Base-by-base conservation (phyloP, 1,140 invertebrate species). In the Tribolium castaneum region DNA sequence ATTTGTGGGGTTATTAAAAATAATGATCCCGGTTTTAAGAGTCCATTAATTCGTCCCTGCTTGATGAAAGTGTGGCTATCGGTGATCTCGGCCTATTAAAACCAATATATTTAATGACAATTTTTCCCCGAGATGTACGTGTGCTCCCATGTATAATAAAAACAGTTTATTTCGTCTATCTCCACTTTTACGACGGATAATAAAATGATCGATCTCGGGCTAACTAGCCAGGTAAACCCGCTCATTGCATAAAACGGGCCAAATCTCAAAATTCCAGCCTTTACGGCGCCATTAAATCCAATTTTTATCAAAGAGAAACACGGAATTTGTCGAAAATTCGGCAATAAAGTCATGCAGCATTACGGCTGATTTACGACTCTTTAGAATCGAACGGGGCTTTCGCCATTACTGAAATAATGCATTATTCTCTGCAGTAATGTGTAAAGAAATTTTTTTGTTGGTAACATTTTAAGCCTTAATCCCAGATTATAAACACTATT, bases 151-250 rank as follows among this genome's bases (percentile, higher is more conserved):
- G 59, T 34, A 66, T 66, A 34, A 66, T 66, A 66, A 66, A 66
- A 66, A 35, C 59, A 66, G 59, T 66, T 66, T 66, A 66, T 66
- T 66, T 66, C 59, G 59, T 66, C 59, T 66, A 66, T 66, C 59
- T 66, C 19, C 25, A 66, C 25, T 66, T 66, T 66, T 66, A 66
- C 59, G 59, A 35, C n/a, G 19, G 3, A 34, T 66, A 66, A 66
- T 66, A 66, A 66, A 66, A 66, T 66, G 59, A 66, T 66, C 25
- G 59, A 66, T 25, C 34, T 66, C 30, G 59, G 45, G 5, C 59
- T 66, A 66, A 66, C 59, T 66, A 66, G 39, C 2, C 39, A 45
- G 59, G 30, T 66, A 66, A 10, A 66, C 3, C 30, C 34, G 13
- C 59, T 62, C 56, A 30, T 62, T n/a, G 56, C 56, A 62, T 62